Evolutionary conservation across 1,140 invertebrate species (phyloP), one percentile per base, ranked within the genome.

Genomic region (Ips nitidus): DNA sequence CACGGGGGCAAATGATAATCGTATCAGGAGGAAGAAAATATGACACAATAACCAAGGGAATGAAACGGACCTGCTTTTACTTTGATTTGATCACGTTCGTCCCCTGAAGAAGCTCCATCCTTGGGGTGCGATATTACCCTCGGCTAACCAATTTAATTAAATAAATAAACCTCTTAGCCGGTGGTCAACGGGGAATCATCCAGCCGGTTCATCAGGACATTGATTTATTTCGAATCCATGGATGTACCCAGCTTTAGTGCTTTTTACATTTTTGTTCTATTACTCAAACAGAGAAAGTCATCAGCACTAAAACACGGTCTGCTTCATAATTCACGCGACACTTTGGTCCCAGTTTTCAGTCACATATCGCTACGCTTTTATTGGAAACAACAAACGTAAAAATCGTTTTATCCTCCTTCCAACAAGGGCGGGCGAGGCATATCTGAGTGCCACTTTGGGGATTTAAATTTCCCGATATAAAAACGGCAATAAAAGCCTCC

Each of bases 401-500:
- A 65, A 68, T 66, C 70, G 64, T 67, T 71, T 71, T 66, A 66
- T 67, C 45, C 40, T 55, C 37, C 40, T 52, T 53, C 41, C 63
- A 7, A 22, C 58, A 66, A 66, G 52, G 50, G 43, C 43, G 53
- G 38, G 41, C 55, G 39, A 7, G 55, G 64, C 52, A 66, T 66
- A 57, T 66, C 53, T 68, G 41, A 41, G 47, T 58, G 58, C 66
- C 72, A 73, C 69, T 73, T 71, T 60, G 71, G 72, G 72, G 70
- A 66, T 71, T 75, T 71, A 71, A 75, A 73, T 53, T 66, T 56
- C 55, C 66, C 71, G 66, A 75, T 73, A 75, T 76, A 75, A 75
- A 75, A 73, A 75, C 68, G 63, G 66, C 74, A 75, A 77, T 77
- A 68, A 77, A 77, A 77, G 66, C 64, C 71, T 73, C 72, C 71